These are phyloP conservation scores for Orycteropus afer DNA, from an alignment of 2,113 vertebrate genomes.

Conservation along the genomic window DNA sequence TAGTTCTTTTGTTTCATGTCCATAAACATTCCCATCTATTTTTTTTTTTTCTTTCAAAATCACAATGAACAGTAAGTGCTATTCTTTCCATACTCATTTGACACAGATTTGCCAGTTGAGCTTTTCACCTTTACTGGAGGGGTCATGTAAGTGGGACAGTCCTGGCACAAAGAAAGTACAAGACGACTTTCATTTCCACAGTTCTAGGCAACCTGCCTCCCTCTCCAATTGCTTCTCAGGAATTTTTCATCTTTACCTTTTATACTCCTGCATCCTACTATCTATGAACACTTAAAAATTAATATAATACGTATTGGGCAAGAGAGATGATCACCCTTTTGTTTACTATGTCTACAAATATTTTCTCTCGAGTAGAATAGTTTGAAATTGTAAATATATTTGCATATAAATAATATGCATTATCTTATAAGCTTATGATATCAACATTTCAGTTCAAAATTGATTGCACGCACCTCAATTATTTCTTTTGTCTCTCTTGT, in stretches of 20 bases:
- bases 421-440: background rate
- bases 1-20: background rate
- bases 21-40: background rate
- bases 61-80: background rate
- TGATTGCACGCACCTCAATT: background rate
- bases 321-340: background rate
- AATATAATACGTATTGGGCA: background rate
- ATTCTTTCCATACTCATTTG: background rate
- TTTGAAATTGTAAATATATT: background rate
- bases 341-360: background rate
- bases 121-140: background rate
- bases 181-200: background rate
- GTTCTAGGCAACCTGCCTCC: background rate
- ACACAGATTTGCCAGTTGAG: background rate
- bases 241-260: conserved; percentile 1
- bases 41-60: conserved; percentile 39
- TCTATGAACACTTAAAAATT: background rate
- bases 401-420: background rate
- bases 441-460: background rate
- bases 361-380: background rate
- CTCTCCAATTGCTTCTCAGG: background rate
- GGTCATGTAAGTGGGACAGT: background rate
- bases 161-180: background rate
- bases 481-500: background rate
- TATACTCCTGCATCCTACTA: background rate